Evolutionary conservation across 2,888 invertebrate genomes (phyloP).

Genomic region (Ectemnius continuus): DNA sequence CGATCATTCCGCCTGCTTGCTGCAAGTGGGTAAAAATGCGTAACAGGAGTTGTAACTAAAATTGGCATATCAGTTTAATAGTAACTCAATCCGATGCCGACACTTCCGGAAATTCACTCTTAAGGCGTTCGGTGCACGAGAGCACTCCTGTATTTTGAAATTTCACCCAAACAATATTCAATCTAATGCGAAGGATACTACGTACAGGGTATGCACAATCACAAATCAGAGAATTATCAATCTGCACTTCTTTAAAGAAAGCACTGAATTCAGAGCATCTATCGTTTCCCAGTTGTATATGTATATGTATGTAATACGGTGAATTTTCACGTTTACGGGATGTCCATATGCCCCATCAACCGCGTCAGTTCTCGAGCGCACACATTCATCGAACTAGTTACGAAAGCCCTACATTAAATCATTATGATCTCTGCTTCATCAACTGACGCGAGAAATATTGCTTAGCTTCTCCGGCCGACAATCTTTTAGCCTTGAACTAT

Average conservation of each 20-base stretch:
- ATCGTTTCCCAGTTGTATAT: neutral
- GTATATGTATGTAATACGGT: neutral
- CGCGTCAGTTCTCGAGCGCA: constrained; percentile 1
- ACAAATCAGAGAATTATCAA: constrained; percentile 24
- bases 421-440: neutral
- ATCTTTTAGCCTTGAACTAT: neutral
- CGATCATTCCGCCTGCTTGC: constrained; percentile 38
- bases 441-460: neutral
- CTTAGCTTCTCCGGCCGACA: constrained; percentile 8
- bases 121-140: neutral
- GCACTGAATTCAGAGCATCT: neutral
- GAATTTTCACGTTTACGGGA: neutral
- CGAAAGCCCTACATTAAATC: neutral
- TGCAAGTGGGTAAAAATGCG: constrained; percentile 31
- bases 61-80: constrained; percentile 63
- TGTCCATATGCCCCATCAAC: neutral
- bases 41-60: constrained; percentile 52
- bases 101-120: constrained; percentile 49
- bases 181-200: constrained; percentile 24
- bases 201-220: constrained; percentile 30
- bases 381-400: neutral
- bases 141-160: neutral
- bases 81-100: constrained; percentile 28
- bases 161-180: neutral
- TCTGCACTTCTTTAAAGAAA: neutral